These are phyloP conservation scores for Nineta flava DNA, from an alignment of 2,888 invertebrate species.

Conservation along the genomic window DNA sequence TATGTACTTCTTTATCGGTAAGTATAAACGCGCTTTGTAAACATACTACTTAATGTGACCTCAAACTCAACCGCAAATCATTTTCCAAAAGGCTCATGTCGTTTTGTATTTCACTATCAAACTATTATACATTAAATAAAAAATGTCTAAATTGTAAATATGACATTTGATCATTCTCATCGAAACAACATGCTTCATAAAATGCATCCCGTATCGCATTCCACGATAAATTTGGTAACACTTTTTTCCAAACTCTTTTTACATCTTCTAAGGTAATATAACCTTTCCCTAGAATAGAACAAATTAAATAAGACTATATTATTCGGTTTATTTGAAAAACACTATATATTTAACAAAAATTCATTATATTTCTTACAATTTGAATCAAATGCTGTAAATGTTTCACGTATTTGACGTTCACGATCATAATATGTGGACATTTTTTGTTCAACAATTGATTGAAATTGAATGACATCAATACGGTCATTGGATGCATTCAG, in stretches of 20 bases:
- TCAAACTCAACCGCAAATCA: too few relatives aligned
- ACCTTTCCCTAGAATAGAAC: conserved; percentile 8
- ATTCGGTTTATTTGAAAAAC: too few relatives aligned
- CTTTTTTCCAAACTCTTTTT: conserved; percentile 4
- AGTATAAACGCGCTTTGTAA: too few relatives aligned
- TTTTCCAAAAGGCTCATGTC: too few relatives aligned
- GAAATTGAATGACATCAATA: conserved; percentile 4
- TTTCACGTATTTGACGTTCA: conserved; percentile 9
- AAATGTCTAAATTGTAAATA: conserved; percentile 4
- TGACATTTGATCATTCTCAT: conserved; percentile 5
- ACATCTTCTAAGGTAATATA: conserved; percentile 8
- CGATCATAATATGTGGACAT: conserved; percentile 5
- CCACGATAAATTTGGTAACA: conserved; percentile 6
- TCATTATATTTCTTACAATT: conserved; percentile 7
- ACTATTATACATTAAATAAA: neutral
- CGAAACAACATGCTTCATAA: conserved; percentile 4
- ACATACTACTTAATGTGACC: too few relatives aligned
- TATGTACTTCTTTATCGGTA: too few relatives aligned
- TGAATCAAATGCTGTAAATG: conserved; percentile 8
- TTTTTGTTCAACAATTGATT: conserved; percentile 6
- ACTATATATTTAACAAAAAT: too few relatives aligned
- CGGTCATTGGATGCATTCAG: neutral
- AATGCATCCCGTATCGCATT: conserved; percentile 8
- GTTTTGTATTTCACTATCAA: too few relatives aligned
- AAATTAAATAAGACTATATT: neutral